Evolutionary conservation across 2,797 vertebrate species (phyloP), one percentile per base, ranked within the genome.

Genomic region (Argentina silus): DNA sequence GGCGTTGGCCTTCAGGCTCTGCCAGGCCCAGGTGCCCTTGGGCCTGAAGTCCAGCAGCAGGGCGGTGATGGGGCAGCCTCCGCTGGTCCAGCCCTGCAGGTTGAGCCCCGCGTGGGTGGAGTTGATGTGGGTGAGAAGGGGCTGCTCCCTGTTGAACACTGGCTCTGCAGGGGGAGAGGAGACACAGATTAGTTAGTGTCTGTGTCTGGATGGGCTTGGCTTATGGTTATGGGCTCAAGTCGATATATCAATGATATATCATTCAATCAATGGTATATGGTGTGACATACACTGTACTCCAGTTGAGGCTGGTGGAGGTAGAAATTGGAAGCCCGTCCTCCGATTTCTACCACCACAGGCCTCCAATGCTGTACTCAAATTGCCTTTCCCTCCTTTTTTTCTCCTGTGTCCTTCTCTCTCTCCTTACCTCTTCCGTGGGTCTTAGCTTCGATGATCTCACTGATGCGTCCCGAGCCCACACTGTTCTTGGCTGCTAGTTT

Each of bases 401-500:
- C 57, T 27, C 57, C 23, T 1, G 6, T 11, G 42, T 3, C 10
- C 2, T 6, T 19, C 11, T 10, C 57, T 27, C 57, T 60, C 59
- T n/a, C n/a, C 85, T 91, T 88, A 98, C 98, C 98, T 91, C 97
- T 93, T 79, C 98, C 97, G 0, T 98, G 97, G 10, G 98, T 99
- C 93, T 99, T 99, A 72, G 97, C 98, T 76, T 99, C 98, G 10
- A 99, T 99, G 92, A 99, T 99, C 92, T 99, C 97, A 2, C 97
- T 98, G 94, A 99, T 99, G 79, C 97, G 96, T 7, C 98, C 98
- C 0, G 98, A 97, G 3, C 98, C 98, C 6, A 99, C 98, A 0
- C 97, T 98, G 94, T 99, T 99, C 91, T 99, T 99, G 78, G 98
- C 98, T 0, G 98, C 97, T 91, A 99, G 87, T 90, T 99, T 99